Conservation (phyloP, 2,113 vertebrate species). For the Vimba vimba region DNA sequence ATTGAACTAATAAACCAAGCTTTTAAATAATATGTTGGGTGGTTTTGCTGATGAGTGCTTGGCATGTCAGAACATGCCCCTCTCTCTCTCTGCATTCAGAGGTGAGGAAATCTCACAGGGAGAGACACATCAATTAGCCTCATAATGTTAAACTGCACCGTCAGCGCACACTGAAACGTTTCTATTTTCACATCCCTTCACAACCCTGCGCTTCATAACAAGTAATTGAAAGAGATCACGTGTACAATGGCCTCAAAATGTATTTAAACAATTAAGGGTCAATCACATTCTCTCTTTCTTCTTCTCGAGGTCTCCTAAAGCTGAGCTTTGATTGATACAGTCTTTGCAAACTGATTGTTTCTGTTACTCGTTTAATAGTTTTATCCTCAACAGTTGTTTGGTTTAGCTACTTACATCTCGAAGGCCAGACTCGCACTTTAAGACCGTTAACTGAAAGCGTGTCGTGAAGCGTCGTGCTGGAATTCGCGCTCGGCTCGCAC, state of each 20-base stretch:
- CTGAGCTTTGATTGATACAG: too few relatives aligned
- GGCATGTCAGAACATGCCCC: constrained; percentile 70
- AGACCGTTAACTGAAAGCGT: too few relatives aligned
- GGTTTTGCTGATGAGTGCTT: constrained; percentile 58
- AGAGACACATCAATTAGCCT: constrained; percentile 57
- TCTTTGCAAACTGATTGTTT: too few relatives aligned
- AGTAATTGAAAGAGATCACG: not conserved
- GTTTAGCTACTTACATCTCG: too few relatives aligned
- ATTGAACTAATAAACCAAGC: constrained; percentile 13
- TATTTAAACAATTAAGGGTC: not conserved
- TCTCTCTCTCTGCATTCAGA: constrained; percentile 33
- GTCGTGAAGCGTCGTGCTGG: too few relatives aligned
- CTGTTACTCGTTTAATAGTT: too few relatives aligned
- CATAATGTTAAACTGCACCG: constrained; percentile 62
- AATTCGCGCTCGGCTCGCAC: too few relatives aligned
- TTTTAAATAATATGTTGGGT: constrained; percentile 5
- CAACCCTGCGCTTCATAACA: not conserved
- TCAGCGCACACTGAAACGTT: constrained; percentile 65
- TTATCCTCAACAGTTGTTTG: too few relatives aligned
- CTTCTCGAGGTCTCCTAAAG: too few relatives aligned
- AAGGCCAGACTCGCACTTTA: too few relatives aligned
- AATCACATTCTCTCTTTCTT: too few relatives aligned
- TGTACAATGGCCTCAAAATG: not conserved
- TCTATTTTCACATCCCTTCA: constrained; percentile 27
- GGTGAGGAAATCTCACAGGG: constrained; percentile 45